Base-by-base conservation (phyloP, 2,113 vertebrate genomes). In the Telmatochromis sp. region DNA sequence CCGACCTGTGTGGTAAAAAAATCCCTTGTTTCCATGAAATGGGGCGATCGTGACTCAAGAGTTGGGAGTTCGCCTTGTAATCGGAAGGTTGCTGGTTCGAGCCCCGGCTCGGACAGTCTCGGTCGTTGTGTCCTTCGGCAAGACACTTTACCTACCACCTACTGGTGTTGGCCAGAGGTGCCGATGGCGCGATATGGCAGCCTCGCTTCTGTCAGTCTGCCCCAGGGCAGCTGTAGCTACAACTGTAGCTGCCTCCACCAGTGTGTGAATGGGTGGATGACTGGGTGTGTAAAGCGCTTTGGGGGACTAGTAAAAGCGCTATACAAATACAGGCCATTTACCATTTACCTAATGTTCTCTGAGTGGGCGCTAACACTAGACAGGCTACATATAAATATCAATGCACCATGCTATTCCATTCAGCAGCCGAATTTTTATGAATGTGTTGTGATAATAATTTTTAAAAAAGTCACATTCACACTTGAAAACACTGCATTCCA, bases 81-180 rank as follows among this genome's bases (percentile, higher is more conserved):
- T 4, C 2, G 2, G 53, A 54, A 54, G 10, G n/a, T 54, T 23
- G n/a, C 10, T 0, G n/a, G 10, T 54, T 54, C 0, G 6, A 54
- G 10, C n/a, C 6, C 3, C 2, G 4, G 53, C 53, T 54, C 0
- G 6, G n/a, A 12, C 53, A 12, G n/a, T 55, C 53, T 23, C 10
- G 1, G n/a, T 54, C 1, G 6, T 23, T 54, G 53, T 54, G 53
- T 12, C n/a, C 53, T 54, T 54, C 10, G 2, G n/a, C 10, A 12
- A 54, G n/a, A 54, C 10, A 1, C 53, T 4, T 23, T 3, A 54
- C 3, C 51, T 2, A 21, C 5, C 0, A 5, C 3, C 51, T 12
- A 54, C 51, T 7, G 51, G 51, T 54, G 51, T 0, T 0, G 42
- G 42, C 0, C 42, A 45, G 13, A 45, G 0, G 4, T 9, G 9